Base-by-base conservation (phyloP, 2,113 vertebrate species). In the Istiophorus platypterus region DNA sequence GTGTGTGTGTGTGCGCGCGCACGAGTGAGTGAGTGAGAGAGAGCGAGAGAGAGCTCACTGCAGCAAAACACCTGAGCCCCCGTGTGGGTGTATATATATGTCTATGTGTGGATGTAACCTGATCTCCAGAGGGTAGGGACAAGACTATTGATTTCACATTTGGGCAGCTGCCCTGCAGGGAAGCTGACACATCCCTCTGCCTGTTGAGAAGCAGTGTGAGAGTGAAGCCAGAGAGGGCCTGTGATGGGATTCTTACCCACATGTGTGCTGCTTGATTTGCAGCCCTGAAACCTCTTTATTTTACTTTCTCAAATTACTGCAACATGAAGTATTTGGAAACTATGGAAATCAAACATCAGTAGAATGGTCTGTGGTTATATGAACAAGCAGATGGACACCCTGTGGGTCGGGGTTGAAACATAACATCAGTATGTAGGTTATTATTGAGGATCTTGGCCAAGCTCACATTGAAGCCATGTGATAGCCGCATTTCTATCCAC, bases 71-170 rank as follows among this genome's bases (percentile, higher is more conserved):
- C 88, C 86, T 92, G 88, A 88, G 77, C 81, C 74, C 31, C 56
- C 59, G 1, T 63, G 39, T 84, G 26, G 31, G 37, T 64, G 34
- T 42, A 31, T 37, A 29, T 58, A 11, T 13, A 3, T 26, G 45
- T 65, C 56, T 78, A 37, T 62, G 56, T 70, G 47, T 85, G 71
- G 20, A 31, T 29, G 84, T 77, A 89, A 92, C 84, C 82, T 26
- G 71, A 89, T 64, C 85, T 84, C 85, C 62, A n/a, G 4, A 72
- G 67, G 80, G 75, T 84, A 75, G 31, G 82, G 76, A 90, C 88
- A 87, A 89, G 82, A 86, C 86, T 91, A 92, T 92, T 77, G 89
- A 93, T 91, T 91, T 89, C 87, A 79, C 82, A 77, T 87, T 87
- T 86, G 87, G 84, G 31, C 82, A 0, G 1, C 49, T 80, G 81